Conservation (phyloP, 2,113 vertebrate species). For the Aptenodytes forsteri region DNA sequence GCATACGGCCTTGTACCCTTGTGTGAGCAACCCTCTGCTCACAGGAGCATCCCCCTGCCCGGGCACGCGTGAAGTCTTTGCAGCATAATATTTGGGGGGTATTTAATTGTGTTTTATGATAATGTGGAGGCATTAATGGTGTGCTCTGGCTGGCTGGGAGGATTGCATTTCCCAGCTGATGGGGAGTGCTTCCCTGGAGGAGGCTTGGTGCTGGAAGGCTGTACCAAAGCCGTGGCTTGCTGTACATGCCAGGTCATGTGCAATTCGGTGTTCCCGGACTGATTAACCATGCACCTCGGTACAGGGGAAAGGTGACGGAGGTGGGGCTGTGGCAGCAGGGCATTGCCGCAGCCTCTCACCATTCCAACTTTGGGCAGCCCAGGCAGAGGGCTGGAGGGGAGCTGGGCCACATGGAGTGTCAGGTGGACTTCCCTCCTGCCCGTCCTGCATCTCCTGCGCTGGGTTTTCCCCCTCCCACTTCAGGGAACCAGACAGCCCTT, state of each 20-base stretch:
- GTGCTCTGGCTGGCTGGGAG: background rate
- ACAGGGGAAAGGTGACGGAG: background rate
- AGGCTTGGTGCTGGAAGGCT: background rate
- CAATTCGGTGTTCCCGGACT: background rate
- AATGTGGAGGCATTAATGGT: fast-evolving
- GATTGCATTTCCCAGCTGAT: fast-evolving
- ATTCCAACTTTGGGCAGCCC: background rate
- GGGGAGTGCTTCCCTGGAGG: background rate
- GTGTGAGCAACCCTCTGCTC: background rate
- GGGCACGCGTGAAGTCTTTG: fast-evolving
- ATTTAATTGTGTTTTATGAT: background rate
- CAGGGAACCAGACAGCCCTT: background rate
- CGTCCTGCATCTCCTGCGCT: fast-evolving
- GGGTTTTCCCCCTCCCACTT: background rate
- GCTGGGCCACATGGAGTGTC: background rate
- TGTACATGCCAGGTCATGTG: background rate
- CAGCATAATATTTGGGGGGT: fast-evolving
- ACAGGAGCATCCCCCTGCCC: background rate
- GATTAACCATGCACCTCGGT: background rate
- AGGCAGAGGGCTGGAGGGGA: background rate
- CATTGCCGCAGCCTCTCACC: background rate
- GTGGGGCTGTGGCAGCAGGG: background rate
- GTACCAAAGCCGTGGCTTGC: fast-evolving
- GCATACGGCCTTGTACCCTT: fast-evolving
- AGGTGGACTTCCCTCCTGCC: background rate